Evolutionary conservation across 2,797 vertebrate genomes (phyloP), one percentile per base, ranked within the genome.

Genomic region (Apogon talboti): DNA sequence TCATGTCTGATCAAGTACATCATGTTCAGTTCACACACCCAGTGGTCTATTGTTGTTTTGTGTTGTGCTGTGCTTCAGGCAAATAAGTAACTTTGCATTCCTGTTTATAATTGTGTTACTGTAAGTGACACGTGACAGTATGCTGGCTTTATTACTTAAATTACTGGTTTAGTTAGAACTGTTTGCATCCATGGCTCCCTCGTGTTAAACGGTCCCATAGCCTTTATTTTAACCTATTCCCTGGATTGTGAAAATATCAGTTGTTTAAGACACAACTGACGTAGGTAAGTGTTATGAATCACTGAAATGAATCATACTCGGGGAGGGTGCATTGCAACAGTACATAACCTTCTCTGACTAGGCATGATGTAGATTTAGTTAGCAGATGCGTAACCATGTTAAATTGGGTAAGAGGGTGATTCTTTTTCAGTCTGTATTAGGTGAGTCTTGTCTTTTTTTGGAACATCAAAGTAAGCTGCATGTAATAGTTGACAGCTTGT

Each of bases 271-370:
- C 14, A 0, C 11, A 1, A 18, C 12, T 75, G 76, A 77, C 66
- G 62, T 47, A 16, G 2, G 14, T 2, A 3, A 7, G 9, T 15
- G 19, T 7, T 7, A 2, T 87, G 76, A 86, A 54, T 82, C 74
- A 86, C 13, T 3, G 14, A 10, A 12, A 37, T 11, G 70, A 75
- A 33, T 84, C 66, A 81, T 28, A 33, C 5, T 10, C 0, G 6
- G 14, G 18, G 11, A 24, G 7, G 7, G 11, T 0, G 7, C 0
- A 3, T 24, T 58, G 7, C 40, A n/a, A 28, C n/a, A 47, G 9
- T 40, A 12, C 35, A n/a, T 10, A 0, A 0, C 33, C 14, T 40
- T 57, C 24, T 12, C 30, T n/a, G 62, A n/a, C 44, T 42, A 11
- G 47, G 24, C 11, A 9, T 45, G 4, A 33, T 13, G 24, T 11